Conservation (phyloP, 92 coral and sea anemone genomes). For the Epizoanthus fatuus region DNA sequence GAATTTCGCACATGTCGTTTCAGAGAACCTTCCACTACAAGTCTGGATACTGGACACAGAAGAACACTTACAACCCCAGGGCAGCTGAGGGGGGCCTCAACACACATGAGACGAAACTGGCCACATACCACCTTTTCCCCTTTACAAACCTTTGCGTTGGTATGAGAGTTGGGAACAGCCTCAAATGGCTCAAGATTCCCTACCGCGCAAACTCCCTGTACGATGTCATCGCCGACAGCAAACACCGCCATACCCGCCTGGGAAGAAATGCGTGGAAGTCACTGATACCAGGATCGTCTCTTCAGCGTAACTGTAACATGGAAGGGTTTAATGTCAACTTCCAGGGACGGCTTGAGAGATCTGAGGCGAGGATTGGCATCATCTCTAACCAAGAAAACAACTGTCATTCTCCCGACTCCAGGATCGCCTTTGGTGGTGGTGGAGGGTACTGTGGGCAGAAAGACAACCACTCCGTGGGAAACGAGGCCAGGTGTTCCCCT, state of each 20-base stretch:
- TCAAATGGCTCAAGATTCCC: conserved; percentile 37
- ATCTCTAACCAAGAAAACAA: conserved; percentile 20
- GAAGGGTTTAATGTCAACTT: conserved; percentile 9
- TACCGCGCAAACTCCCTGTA: conserved; percentile 51
- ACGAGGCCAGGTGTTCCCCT: neutral
- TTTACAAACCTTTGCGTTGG: conserved; percentile 56
- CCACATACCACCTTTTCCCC: conserved; percentile 52
- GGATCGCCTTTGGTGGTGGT: conserved; percentile 20
- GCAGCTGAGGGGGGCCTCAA: conserved; percentile 61
- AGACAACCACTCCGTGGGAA: conserved; percentile 7
- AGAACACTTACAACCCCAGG: conserved; percentile 45
- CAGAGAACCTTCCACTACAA: conserved; percentile 64
- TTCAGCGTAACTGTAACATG: conserved; percentile 16
- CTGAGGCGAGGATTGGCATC: conserved; percentile 8
- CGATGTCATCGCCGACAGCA: conserved; percentile 48
- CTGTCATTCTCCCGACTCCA: conserved; percentile 9
- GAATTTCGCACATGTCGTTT: neutral
- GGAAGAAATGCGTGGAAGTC: conserved; percentile 33
- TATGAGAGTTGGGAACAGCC: conserved; percentile 19
- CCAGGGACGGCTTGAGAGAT: conserved; percentile 26
- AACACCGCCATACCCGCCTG: conserved; percentile 34
- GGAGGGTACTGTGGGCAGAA: neutral
- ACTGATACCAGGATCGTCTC: neutral
- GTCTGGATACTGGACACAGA: conserved; percentile 48
- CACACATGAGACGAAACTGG: conserved; percentile 58